Base-by-base conservation (phyloP, 2,797 vertebrate species). In the Prunella strophiata region DNA sequence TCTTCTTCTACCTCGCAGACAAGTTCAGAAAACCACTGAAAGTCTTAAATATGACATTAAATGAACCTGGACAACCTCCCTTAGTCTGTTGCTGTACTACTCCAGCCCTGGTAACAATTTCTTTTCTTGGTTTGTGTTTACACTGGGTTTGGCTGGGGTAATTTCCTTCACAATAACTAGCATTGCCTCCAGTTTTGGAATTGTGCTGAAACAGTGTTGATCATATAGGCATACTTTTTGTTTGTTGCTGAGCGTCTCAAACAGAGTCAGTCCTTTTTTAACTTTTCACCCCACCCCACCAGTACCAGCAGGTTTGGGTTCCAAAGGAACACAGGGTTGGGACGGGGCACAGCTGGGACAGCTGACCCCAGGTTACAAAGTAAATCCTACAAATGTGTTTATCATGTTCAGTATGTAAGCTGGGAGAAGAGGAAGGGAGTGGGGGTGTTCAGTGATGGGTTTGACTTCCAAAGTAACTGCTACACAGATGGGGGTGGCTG, bases 41-140 rank as follows among this genome's bases (percentile, higher is more conserved):
- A 93, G 21, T 86, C 42, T 75, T 83, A 94, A 96, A 94, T 82
- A 96, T 91, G 42, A 72, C 36, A 92, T 86, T 94, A 96, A 94
- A 94, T 91, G 57, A 96, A 83, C 40, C 52, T 55, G 21, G 71
- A 83, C 85, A 91, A 50, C 45, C 26, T 93, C n/a, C 48, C 84
- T 92, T 92, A 74, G 26, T 80, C 27, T 83, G 63, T 91, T 93
- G 76, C 63, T 50, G 9, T n/a, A n/a, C n/a, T 96, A 58, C 63
- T 89, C 43, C 74, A 97, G 48, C n/a, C 17, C 57, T 93, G n/a
- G 32, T 58, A 95, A 95, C 81, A 84, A 90, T 61, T 94, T 91
- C 15, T 58, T 93, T 88, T 30, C 59, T 63, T 88, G 6, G 3
- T n/a, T 59, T 40, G 5, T 16, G 8, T 55, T 61, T 32, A 4